A percentile compares a stretch with the other conserved stretches of the same genome.
These are phyloP conservation scores for Parnassius apollo DNA, from an alignment of 2,888 invertebrate genomes.

Conservation along the genomic window DNA sequence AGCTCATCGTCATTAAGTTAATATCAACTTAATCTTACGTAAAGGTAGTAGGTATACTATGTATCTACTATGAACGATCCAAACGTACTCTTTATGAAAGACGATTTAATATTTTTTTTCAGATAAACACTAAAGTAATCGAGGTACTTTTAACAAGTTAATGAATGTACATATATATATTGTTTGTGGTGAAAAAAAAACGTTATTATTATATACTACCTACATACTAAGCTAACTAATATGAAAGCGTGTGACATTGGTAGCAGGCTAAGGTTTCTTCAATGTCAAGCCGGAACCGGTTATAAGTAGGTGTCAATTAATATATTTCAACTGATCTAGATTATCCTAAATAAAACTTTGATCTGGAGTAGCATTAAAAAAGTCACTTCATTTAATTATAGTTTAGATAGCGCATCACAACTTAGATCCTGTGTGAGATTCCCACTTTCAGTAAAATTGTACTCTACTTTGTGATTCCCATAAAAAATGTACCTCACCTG, in stretches of 20 bases:
- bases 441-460: too few species aligned
- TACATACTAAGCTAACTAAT: neutral
- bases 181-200: neutral
- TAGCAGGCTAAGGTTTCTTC: conserved; percentile 10
- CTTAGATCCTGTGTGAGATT: conserved; percentile 9
- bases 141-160: too few species aligned
- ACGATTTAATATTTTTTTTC: too few species aligned
- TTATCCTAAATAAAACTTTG: neutral
- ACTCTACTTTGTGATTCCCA: too few species aligned
- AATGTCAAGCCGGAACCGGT: conserved; percentile 12
- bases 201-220: neutral
- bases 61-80: too few species aligned
- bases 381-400: neutral
- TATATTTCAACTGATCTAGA: conserved; percentile 1
- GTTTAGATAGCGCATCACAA: conserved; percentile 1
- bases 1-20: too few species aligned
- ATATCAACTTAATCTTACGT: too few species aligned
- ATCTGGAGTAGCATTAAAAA: neutral
- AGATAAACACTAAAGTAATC: too few species aligned
- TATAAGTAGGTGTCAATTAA: conserved; percentile 6
- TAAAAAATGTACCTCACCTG: too few species aligned
- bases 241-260: conserved; percentile 4
- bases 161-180: too few species aligned
- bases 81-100: too few species aligned
- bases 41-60: too few species aligned